These are phyloP conservation scores for pig (Sus scrofa) DNA, from an alignment of 2,113 vertebrate genomes.

Conservation along the genomic window DNA sequence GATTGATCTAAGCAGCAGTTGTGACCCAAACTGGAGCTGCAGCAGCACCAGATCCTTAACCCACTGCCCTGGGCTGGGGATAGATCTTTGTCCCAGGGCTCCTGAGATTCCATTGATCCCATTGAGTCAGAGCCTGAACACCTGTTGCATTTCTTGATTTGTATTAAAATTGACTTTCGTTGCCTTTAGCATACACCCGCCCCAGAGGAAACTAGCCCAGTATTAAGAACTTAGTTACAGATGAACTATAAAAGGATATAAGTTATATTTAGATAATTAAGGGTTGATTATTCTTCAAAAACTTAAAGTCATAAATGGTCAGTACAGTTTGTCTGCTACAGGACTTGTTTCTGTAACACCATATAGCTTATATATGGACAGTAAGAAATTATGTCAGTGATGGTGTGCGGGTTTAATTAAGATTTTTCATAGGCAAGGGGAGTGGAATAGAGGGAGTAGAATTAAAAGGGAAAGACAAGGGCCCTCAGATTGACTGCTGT, in stretches of 20 bases:
- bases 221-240: not conserved
- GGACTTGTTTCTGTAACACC: not conserved
- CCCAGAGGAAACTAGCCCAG: not conserved
- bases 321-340: not conserved
- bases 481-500: not conserved
- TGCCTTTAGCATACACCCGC: too few relatives aligned
- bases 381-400: not conserved
- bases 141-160: not conserved
- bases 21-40: too few relatives aligned
- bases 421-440: not conserved
- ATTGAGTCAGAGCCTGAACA: too few relatives aligned
- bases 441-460: not conserved
- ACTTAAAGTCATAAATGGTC: not conserved
- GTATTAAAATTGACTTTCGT: not conserved
- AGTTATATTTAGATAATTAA: constrained; percentile 1
- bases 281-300: not conserved
- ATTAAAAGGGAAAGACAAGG: not conserved
- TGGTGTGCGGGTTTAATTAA: not conserved
- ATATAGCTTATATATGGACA: not conserved
- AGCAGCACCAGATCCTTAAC: too few relatives aligned
- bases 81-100: too few relatives aligned
- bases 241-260: not conserved
- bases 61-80: too few relatives aligned
- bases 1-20: too few relatives aligned
- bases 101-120: too few relatives aligned